Evolutionary conservation across 2,888 invertebrate species (phyloP), one percentile per base, ranked within the genome.

Genomic region (Nomada ruficornis): DNA sequence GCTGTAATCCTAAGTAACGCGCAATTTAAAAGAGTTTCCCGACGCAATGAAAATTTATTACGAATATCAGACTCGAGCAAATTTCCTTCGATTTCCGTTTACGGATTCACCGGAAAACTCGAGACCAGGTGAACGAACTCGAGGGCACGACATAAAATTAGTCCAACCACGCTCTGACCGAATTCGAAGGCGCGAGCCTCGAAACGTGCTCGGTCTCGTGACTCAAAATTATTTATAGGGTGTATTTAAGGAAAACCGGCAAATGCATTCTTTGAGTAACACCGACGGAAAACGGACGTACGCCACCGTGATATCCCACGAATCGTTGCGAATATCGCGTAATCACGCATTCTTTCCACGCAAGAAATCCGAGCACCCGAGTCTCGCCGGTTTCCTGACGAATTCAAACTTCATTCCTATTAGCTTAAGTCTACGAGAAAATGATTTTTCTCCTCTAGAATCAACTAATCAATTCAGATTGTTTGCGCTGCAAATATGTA

Each of bases 191-290:
- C 83, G 82, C 83, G 85, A 82, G 85, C 86, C 71, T 77, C 87
- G 87, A 89, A 88, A 90, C 87, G 87, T 86, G 88, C 84, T 82
- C 62, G 76, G 88, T 89, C 90, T 90, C 90, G 84, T 86, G 86
- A 86, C 83, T 89, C 83, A 75, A 84, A 86, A 84, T 90, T 92
- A 93, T 93, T 92, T 92, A 91, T 92, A 93, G 88, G 71, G 4
- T 64, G 80, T 86, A 82, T 89, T 88, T 89, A 86, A 87, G 86
- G 76, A 76, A 85, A 91, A 87, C 69, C 80, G 50, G n/a, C 54
- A 26, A 69, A 59, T 26, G 57, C 68, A 76, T 77, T 73, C 72
- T 75, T 79, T 52, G 71, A 67, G 62, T 36, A 67, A 54, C 67
- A 42, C 42, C 47, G 29, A 2, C 55, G 44, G 15, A 1, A 13